A percentile compares a stretch with the other conserved stretches of the same genome.
Evolutionary conservation across 1,140 invertebrate genomes (phyloP).

Genomic region (Papilio polyxenes): DNA sequence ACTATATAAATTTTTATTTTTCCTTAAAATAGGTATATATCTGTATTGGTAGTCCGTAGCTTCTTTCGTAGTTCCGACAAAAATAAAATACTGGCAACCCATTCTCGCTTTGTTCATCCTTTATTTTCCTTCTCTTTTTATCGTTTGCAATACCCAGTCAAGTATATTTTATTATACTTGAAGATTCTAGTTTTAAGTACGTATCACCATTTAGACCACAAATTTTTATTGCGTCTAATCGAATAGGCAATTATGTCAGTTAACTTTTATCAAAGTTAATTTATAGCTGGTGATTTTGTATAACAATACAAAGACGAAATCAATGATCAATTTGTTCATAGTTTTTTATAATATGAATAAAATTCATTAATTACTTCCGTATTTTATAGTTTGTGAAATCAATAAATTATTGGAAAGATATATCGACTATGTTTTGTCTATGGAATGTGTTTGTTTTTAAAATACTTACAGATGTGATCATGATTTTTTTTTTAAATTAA

Average conservation of each 20-base stretch:
- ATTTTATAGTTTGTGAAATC: background rate
- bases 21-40: no score
- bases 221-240: slow-evolving; percentile 4
- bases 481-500: no score
- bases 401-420: background rate
- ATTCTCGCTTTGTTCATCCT: no score
- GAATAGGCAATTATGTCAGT: background rate
- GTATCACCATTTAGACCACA: background rate
- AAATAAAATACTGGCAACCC: no score
- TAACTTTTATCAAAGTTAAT: background rate
- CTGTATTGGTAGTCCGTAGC: no score
- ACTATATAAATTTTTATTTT: no score
- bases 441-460: background rate
- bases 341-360: background rate
- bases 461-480: no score
- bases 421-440: background rate
- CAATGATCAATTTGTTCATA: background rate
- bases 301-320: background rate
- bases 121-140: no score
- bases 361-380: background rate
- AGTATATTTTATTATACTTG: no score
- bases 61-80: no score
- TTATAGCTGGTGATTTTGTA: background rate
- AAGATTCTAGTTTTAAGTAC: no score
- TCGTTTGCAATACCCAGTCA: no score